Percentiles rank a stretch among this genome's conserved stretches.
Conservation (phyloP, 2,113 vertebrate species). For the Strigops habroptila region DNA sequence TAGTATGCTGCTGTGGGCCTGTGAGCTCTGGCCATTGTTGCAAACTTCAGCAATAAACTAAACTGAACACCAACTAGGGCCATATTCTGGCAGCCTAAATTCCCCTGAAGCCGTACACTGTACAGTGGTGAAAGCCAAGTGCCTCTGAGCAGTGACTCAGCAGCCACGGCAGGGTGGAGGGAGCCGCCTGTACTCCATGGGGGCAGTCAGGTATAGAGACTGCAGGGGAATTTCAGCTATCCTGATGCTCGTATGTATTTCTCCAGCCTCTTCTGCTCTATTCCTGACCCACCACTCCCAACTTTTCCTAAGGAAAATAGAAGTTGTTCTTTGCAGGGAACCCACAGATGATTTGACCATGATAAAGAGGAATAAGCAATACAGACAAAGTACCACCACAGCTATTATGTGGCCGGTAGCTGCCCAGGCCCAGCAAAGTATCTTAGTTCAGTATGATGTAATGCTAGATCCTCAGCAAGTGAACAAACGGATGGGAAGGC, state of each 20-base stretch:
- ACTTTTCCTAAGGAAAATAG: not conserved
- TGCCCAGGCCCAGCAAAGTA: not conserved
- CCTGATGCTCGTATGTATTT: accelerated
- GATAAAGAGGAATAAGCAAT: not conserved
- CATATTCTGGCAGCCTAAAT: accelerated
- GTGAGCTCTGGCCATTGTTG: not conserved
- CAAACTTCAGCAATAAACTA: not conserved
- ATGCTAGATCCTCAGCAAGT: not conserved
- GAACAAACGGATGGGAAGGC: not conserved
- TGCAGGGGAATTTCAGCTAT: not conserved
- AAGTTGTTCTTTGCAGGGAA: not conserved
- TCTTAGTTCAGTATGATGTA: not conserved
- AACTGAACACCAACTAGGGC: not conserved
- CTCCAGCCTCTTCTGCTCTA: not conserved
- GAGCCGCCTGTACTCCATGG: not conserved
- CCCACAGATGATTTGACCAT: not conserved
- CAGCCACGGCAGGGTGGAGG: not conserved
- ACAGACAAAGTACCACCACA: not conserved
- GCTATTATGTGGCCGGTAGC: accelerated
- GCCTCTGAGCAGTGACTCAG: not conserved
- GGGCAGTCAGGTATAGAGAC: accelerated
- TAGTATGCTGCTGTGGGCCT: not conserved
- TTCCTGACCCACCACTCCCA: not conserved
- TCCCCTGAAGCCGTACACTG: not conserved
- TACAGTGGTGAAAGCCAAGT: not conserved